Conservation (phyloP, 1,140 invertebrate species). For the Cepaea nemoralis region DNA sequence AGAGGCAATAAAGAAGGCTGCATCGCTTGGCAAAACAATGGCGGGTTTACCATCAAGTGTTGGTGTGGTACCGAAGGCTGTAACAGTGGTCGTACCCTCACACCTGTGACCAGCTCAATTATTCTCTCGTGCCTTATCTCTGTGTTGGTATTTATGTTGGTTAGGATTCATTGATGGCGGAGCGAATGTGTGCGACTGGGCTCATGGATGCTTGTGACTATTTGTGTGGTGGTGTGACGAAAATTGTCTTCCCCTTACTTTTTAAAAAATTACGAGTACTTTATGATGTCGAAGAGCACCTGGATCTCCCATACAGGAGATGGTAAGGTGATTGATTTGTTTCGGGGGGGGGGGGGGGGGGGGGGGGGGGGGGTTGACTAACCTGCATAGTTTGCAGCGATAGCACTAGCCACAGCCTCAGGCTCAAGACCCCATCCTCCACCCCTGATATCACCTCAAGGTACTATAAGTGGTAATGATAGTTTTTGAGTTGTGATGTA, state of each 20-base stretch:
- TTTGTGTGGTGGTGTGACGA: neutral
- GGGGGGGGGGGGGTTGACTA: too few species aligned
- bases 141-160: neutral
- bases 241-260: neutral
- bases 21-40: conserved; percentile 35
- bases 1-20: conserved; percentile 43
- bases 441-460: too few species aligned
- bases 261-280: too few species aligned
- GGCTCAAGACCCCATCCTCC: too few species aligned
- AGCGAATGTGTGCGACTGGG: neutral
- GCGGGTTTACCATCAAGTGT: conserved; percentile 46
- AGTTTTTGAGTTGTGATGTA: too few species aligned
- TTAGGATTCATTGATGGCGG: neutral
- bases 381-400: too few species aligned
- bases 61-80: conserved; percentile 44
- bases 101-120: neutral
- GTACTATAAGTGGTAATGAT: too few species aligned
- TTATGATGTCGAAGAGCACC: too few species aligned
- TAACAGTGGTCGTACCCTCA: conserved; percentile 29
- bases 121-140: conserved; percentile 1
- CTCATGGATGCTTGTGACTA: neutral
- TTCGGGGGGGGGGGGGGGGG: too few species aligned
- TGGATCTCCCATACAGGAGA: too few species aligned
- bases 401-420: too few species aligned
- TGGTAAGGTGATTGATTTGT: too few species aligned